These are phyloP conservation scores for Noctua janthina DNA, from an alignment of 2,888 invertebrate genomes.

Conservation along the genomic window DNA sequence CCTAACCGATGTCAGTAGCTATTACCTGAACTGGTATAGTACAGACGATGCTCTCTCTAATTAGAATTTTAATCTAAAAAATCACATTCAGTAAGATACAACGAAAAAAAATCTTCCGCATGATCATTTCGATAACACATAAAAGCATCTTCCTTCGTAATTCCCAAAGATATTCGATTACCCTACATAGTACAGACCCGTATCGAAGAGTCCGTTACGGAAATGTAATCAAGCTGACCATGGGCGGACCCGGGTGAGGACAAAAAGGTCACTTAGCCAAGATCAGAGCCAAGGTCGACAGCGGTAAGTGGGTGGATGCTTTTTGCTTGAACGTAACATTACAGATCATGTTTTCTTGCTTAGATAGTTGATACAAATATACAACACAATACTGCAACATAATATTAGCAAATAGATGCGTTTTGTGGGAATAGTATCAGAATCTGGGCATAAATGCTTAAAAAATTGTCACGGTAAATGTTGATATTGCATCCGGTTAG, in stretches of 20 bases:
- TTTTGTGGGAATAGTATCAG: not conserved
- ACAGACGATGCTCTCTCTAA: not conserved
- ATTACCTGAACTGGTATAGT: not conserved
- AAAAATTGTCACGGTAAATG: not conserved
- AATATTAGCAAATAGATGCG: not conserved
- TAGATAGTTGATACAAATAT: slow-evolving; percentile 3
- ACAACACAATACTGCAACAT: slow-evolving; percentile 1
- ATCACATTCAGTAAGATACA: not conserved
- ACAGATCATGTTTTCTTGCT: slow-evolving; percentile 29
- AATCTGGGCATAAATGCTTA: not conserved
- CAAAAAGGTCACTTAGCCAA: slow-evolving; percentile 60
- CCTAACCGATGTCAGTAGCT: not conserved
- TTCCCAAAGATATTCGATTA: slow-evolving; percentile 52
- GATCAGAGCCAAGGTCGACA: slow-evolving; percentile 41
- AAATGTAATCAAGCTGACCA: slow-evolving; percentile 58
- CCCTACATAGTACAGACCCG: slow-evolving; percentile 30
- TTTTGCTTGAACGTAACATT: slow-evolving; percentile 37
- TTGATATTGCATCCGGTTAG: not conserved
- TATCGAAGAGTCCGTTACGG: slow-evolving; percentile 47
- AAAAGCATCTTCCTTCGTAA: slow-evolving; percentile 29
- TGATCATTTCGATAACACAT: slow-evolving; percentile 23
- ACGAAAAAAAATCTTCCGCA: not conserved
- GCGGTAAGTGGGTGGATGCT: slow-evolving; percentile 17
- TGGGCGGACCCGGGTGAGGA: slow-evolving; percentile 27
- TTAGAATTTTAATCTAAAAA: not conserved